Percentiles rank a stretch among this genome's conserved stretches.
Conservation (phyloP, 2,888 invertebrate genomes). For the Venusia cambrica region DNA sequence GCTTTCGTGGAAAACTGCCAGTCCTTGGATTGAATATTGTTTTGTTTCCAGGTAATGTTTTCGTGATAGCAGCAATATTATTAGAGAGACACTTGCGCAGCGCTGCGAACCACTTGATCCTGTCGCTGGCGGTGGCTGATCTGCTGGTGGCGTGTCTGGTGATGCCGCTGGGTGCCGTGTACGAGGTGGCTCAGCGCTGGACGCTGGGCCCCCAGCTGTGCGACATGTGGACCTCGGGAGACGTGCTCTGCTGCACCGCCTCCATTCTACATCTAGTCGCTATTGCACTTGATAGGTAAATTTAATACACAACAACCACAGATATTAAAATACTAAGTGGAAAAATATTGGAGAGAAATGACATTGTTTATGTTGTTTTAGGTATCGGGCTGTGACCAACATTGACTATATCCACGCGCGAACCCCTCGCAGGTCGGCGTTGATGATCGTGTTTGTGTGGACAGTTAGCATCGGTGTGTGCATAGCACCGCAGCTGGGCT, state of each 20-base stretch:
- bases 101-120: slow-evolving; percentile 94
- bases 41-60: slow-evolving; percentile 89
- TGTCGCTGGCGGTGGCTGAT: slow-evolving; percentile 95
- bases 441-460: slow-evolving; percentile 93
- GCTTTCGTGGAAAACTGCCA: too few species aligned
- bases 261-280: slow-evolving; percentile 91
- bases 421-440: slow-evolving; percentile 87
- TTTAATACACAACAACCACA: background rate
- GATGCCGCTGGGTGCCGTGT: slow-evolving; percentile 89
- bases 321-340: background rate
- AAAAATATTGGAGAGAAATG: background rate
- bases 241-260: slow-evolving; percentile 94
- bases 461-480: slow-evolving; percentile 90
- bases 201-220: slow-evolving; percentile 92
- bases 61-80: slow-evolving; percentile 95
- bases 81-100: slow-evolving; percentile 92
- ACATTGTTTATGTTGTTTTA: slow-evolving; percentile 42
- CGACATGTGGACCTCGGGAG: slow-evolving; percentile 96
- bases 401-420: slow-evolving; percentile 94
- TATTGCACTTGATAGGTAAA: slow-evolving; percentile 90
- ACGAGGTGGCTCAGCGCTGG: slow-evolving; percentile 91
- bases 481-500: slow-evolving; percentile 92
- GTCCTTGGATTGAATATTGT: too few species aligned
- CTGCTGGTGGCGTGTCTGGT: slow-evolving; percentile 92
- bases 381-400: slow-evolving; percentile 95